These are phyloP conservation scores for Heliconius himera DNA, from an alignment of 1,140 invertebrate species.

Conservation along the genomic window DNA sequence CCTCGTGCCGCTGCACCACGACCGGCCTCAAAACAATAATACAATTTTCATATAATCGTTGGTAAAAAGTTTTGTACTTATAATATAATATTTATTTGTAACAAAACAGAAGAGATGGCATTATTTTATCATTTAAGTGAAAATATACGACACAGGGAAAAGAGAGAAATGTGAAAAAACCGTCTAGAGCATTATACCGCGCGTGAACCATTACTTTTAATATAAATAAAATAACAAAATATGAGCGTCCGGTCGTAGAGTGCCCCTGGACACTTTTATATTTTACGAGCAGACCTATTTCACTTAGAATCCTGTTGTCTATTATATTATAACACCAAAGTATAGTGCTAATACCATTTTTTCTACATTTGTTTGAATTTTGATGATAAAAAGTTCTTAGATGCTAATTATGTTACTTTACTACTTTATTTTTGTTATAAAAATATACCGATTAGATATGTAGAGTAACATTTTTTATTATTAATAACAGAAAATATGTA, in stretches of 20 bases:
- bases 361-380: neutral
- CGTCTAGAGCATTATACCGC: constrained; percentile 72
- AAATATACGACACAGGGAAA: constrained; percentile 76
- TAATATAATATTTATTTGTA: constrained; percentile 10
- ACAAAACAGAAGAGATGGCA: constrained; percentile 58
- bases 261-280: constrained; percentile 78
- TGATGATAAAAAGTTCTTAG: neutral
- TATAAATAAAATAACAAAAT: constrained; percentile 82
- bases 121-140: constrained; percentile 78
- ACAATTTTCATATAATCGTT: neutral
- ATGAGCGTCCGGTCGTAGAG: constrained; percentile 79
- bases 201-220: constrained; percentile 79
- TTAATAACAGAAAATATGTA: no score
- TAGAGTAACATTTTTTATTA: no score
- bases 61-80: neutral
- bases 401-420: no score
- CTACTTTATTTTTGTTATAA: no score
- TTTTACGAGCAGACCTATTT: constrained; percentile 52
- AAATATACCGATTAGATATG: no score
- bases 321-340: neutral
- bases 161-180: constrained; percentile 76
- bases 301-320: neutral
- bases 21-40: no score
- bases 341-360: neutral
- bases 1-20: no score